Conservation (phyloP, 2,113 vertebrate genomes). For the Proteles cristata region DNA sequence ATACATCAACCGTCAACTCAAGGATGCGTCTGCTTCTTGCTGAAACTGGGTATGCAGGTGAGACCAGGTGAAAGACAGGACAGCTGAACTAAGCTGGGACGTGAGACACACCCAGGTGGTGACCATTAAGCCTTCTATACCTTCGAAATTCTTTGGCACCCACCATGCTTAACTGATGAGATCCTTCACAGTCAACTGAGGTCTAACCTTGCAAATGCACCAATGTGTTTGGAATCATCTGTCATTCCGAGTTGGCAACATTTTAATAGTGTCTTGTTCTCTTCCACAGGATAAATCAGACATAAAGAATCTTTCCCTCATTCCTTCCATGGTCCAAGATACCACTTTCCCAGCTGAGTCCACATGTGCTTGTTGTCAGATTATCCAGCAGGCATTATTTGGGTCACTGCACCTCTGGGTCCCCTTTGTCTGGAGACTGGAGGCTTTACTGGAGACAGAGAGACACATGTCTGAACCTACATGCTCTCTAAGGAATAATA, state of each 20-base stretch:
- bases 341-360: neutral
- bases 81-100: neutral
- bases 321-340: neutral
- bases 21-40: slow-evolving; percentile 44
- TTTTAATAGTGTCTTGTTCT: neutral
- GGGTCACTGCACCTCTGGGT: neutral
- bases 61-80: neutral
- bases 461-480: neutral
- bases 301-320: neutral
- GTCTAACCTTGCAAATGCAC: neutral
- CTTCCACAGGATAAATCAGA: neutral
- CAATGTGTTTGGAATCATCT: neutral
- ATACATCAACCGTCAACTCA: slow-evolving; percentile 8
- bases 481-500: neutral
- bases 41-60: neutral
- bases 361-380: neutral
- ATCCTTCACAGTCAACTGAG: neutral
- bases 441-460: neutral
- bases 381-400: neutral
- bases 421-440: neutral
- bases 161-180: neutral
- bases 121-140: neutral
- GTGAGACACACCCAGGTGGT: neutral
- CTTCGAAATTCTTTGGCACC: neutral
- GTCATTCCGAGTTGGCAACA: neutral